Evolutionary conservation across 2,888 invertebrate genomes (phyloP).

Genomic region (Crematogaster levior): DNA sequence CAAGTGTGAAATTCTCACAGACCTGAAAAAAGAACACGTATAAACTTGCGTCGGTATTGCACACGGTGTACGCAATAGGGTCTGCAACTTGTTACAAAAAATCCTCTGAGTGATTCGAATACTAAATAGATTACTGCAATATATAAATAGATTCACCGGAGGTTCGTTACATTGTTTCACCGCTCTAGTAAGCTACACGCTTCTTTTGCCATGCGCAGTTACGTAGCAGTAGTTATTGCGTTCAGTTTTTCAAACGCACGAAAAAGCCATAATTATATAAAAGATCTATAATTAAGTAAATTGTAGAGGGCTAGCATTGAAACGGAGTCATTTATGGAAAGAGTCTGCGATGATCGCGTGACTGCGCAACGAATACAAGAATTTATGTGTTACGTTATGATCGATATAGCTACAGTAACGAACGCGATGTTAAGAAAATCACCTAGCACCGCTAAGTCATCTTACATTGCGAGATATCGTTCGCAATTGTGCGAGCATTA

Average conservation of each 20-base stretch:
- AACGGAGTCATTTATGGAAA: conserved; percentile 47
- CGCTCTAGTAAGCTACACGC: conserved; percentile 61
- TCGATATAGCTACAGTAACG: conserved; percentile 36
- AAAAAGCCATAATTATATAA: conserved; percentile 56
- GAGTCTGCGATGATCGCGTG: conserved; percentile 44
- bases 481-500: background rate
- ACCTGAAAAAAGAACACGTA: conserved; percentile 8
- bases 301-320: conserved; percentile 47
- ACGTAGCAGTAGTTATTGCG: conserved; percentile 30
- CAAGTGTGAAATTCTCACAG: conserved; percentile 5
- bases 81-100: conserved; percentile 51
- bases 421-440: conserved; percentile 27
- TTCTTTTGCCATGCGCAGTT: conserved; percentile 46
- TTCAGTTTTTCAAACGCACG: conserved; percentile 30
- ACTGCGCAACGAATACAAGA: conserved; percentile 35
- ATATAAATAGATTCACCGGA: conserved; percentile 44
- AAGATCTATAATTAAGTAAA: conserved; percentile 57
- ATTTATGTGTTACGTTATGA: conserved; percentile 31
- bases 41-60: conserved; percentile 5
- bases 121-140: conserved; percentile 55
- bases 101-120: conserved; percentile 56
- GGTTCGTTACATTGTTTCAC: conserved; percentile 58
- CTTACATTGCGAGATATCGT: conserved; percentile 11
- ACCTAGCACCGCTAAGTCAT: conserved; percentile 25
- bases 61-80: background rate